Evolutionary conservation across 2,888 invertebrate species (phyloP).

Genomic region (Tanypteryx hageni): DNA sequence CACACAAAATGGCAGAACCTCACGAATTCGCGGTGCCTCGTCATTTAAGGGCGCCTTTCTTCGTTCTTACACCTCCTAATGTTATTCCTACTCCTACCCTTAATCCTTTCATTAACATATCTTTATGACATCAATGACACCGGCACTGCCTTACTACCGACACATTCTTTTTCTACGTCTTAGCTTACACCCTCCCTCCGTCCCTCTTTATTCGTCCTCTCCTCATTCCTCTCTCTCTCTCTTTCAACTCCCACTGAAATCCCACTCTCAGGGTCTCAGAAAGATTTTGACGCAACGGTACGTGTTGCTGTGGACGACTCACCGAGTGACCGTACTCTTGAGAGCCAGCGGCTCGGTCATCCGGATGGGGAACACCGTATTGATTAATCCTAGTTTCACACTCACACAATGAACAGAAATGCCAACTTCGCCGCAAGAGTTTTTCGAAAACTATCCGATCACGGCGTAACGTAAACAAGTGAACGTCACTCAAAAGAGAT

Average conservation of each 20-base stretch:
- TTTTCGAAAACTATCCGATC: neutral
- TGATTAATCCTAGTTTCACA: conserved; percentile 35
- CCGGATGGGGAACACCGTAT: conserved; percentile 30
- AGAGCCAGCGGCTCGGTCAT: conserved; percentile 11
- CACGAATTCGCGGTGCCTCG: neutral
- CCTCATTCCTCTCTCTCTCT: neutral
- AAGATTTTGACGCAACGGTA: conserved; percentile 19
- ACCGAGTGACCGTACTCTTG: conserved; percentile 15
- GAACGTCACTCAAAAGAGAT: neutral
- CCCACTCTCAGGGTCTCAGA: neutral
- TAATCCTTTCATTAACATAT: neutral
- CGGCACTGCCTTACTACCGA: too few relatives aligned
- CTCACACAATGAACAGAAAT: conserved; percentile 24
- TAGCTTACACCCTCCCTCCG: neutral
- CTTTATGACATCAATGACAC: neutral
- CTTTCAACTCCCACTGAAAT: neutral
- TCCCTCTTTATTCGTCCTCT: neutral
- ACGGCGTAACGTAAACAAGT: neutral
- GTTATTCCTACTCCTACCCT: conserved; percentile 1
- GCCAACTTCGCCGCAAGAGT: neutral
- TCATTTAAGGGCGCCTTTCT: neutral
- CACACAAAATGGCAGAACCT: conserved; percentile 24
- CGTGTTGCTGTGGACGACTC: neutral
- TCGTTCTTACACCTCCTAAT: neutral
- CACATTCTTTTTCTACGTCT: too few relatives aligned